phyloP scores from a whole-genome alignment of 92 coral and sea anemone species.

The Blastomussa wellsi region DNA sequence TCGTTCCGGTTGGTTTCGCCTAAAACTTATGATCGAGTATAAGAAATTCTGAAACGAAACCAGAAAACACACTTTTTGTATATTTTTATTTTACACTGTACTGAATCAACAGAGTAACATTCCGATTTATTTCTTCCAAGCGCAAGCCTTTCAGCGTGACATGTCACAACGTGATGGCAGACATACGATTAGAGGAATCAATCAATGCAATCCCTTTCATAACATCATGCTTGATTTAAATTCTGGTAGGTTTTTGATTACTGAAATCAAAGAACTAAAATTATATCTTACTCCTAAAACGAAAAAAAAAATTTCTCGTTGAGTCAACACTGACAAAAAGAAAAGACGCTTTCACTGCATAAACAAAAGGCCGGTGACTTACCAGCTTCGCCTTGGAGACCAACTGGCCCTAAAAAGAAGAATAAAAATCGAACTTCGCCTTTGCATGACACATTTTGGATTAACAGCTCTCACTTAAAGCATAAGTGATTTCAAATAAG shows the following conservation, averaged over 20 bases:
- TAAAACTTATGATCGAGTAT: background rate
- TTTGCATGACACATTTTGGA: background rate
- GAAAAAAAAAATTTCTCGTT: background rate
- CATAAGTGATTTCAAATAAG: background rate
- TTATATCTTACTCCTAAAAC: background rate
- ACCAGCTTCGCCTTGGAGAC: conserved; percentile 73
- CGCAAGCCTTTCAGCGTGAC: conserved; percentile 5
- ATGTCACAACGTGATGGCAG: conserved; percentile 32
- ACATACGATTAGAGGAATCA: background rate
- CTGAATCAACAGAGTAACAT: background rate
- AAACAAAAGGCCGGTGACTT: conserved; percentile 42
- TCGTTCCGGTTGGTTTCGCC: background rate
- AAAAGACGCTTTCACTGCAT: background rate
- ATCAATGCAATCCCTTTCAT: background rate
- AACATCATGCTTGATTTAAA: background rate
- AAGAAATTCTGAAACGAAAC: background rate
- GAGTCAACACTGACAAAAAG: background rate
- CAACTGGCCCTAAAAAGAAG: conserved; percentile 57
- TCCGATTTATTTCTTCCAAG: background rate
- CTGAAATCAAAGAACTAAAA: background rate
- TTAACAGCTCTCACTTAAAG: background rate
- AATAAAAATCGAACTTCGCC: background rate
- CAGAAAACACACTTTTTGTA: background rate
- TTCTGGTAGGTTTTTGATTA: background rate
- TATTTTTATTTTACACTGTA: background rate